phyloP scores from a whole-genome alignment of 2,888 invertebrate species.

The Anaspis maculata region DNA sequence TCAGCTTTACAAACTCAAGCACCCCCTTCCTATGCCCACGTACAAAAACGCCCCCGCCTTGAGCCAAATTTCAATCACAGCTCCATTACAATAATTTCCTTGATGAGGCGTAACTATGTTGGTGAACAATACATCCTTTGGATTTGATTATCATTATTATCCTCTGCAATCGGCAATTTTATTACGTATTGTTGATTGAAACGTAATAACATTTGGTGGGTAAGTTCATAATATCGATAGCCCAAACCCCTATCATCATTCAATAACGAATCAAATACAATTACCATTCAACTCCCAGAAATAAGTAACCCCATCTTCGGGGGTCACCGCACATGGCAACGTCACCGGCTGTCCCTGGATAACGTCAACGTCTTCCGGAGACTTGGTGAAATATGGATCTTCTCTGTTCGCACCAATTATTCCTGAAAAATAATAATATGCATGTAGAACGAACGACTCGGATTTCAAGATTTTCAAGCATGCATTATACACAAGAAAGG shows the following conservation, averaged over 20 bases:
- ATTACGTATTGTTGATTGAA: too few species aligned
- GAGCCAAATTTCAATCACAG: too few species aligned
- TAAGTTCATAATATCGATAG: too few species aligned
- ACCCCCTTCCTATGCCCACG: too few species aligned
- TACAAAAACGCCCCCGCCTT: too few species aligned
- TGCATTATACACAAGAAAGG: background rate
- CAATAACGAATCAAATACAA: background rate
- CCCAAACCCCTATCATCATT: too few species aligned
- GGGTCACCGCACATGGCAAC: constrained; percentile 38
- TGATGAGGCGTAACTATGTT: too few species aligned
- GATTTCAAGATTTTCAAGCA: background rate
- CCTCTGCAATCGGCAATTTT: background rate
- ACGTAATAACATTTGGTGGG: too few species aligned
- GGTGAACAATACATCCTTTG: too few species aligned
- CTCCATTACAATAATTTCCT: too few species aligned
- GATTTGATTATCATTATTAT: too few species aligned
- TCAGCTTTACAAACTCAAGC: too few species aligned
- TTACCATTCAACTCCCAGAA: constrained; percentile 42
- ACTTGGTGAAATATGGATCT: constrained; percentile 36
- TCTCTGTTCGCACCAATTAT: constrained; percentile 22
- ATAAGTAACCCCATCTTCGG: constrained; percentile 34
- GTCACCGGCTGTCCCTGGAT: constrained; percentile 35
- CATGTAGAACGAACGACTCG: background rate
- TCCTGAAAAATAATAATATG: constrained; percentile 16
- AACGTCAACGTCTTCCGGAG: constrained; percentile 36